A percentile compares a stretch with the other conserved stretches of the same genome.
These are phyloP conservation scores for Hippoglossus hippoglossus DNA, from an alignment of 2,797 vertebrate genomes.

Conservation along the genomic window DNA sequence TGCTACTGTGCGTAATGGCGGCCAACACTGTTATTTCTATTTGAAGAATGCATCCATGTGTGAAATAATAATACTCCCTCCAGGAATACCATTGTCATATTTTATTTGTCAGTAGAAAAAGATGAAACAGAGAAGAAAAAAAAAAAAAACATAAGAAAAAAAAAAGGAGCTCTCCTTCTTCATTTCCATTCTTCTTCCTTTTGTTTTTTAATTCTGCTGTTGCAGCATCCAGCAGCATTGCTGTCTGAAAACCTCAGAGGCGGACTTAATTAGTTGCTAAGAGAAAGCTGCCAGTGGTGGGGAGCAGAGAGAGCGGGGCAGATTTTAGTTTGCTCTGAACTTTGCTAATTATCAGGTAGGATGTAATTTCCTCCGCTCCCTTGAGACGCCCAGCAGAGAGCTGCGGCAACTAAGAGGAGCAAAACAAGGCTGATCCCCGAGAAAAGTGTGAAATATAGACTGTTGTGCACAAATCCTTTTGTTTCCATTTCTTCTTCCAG, in stretches of 20 bases:
- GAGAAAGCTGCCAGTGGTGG: slow-evolving; percentile 84
- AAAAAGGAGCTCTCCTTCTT: slow-evolving; percentile 69
- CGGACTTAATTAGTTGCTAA: slow-evolving; percentile 89
- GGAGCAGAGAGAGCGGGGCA: slow-evolving; percentile 75
- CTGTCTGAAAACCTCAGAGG: slow-evolving; percentile 85
- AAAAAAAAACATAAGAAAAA: slow-evolving; percentile 59
- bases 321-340: slow-evolving; percentile 86
- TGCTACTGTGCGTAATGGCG: slow-evolving; percentile 78
- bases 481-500: slow-evolving; percentile 56
- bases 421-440: slow-evolving; percentile 69
- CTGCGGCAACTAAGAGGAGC: slow-evolving; percentile 70
- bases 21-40: slow-evolving; percentile 83
- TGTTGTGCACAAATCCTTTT: slow-evolving; percentile 62
- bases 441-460: slow-evolving; percentile 71
- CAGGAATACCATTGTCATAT: slow-evolving; percentile 82
- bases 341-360: slow-evolving; percentile 90
- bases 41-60: slow-evolving; percentile 82
- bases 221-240: slow-evolving; percentile 82
- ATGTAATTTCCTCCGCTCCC: slow-evolving; percentile 86
- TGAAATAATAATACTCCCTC: slow-evolving; percentile 87
- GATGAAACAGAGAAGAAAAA: slow-evolving; percentile 67
- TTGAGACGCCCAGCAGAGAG: slow-evolving; percentile 77
- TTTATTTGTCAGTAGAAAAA: slow-evolving; percentile 80
- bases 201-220: slow-evolving; percentile 84
- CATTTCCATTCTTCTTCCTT: slow-evolving; percentile 68